Evolutionary conservation across 92 coral and sea anemone species (phyloP), one percentile per base, ranked within the genome.

Genomic region (Scolanthus callimorphus): DNA sequence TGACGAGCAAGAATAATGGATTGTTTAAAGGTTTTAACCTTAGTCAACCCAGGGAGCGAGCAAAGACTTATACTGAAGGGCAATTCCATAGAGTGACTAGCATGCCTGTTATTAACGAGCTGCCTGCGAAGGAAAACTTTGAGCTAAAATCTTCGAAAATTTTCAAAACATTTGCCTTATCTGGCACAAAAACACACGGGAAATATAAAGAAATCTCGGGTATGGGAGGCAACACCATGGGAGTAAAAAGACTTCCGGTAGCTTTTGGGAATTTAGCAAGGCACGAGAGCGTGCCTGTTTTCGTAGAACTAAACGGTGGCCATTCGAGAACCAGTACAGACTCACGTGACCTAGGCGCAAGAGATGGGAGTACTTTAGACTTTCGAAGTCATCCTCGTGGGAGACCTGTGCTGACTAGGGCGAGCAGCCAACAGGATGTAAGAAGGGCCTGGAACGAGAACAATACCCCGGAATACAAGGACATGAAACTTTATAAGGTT

Each of bases 31-130:
- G 46, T 21, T 63, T 44, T 31, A 12, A 34, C 15, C 17, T 46
- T 0, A n/a, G 57, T 46, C 11, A 64, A 12, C 70, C 74, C 22
- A 78, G 83, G 19, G 13, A 31, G 48, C 60, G 89, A 44, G 30
- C 83, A 27, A 69, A 75, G 12, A 56, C 69, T 20, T 15, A 62
- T 12, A 2, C 74, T 22, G 83, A 76, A 1, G 83, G 83, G 1
- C 48, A 41, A 25, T 57, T 57, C 49, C 59, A 51, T 52, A 75
- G 83, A 20, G 73, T 82, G 25, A 73, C 54, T 51, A 82, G 89
- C 38, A 82, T 82, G 89, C 89, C 89, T 0, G 89, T 82, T 11
- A 82, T 82, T 30, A 82, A 82, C 21, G 89, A 82, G 56, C 55
- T 60, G 4, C 89, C 89, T 2, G 68, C 55, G 13, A 67, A 70